Percentiles rank a stretch among this genome's conserved stretches.
Evolutionary conservation across 2,888 invertebrate genomes (phyloP).

Genomic region (Amphipoea oculea): DNA sequence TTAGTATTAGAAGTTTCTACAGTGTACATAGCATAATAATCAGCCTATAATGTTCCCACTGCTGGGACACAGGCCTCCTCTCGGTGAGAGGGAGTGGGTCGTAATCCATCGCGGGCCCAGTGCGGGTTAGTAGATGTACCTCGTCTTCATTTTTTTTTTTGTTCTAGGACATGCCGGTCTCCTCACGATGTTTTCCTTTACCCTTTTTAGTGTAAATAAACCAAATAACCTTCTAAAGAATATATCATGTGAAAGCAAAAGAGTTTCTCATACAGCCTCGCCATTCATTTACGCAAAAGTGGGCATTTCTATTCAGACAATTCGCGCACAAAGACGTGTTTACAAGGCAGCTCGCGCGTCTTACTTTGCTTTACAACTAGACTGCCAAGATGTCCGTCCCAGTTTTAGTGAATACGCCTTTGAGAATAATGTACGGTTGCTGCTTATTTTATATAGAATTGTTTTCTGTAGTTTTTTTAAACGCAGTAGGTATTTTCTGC

Average conservation of each 20-base stretch:
- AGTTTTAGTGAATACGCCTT: constrained; percentile 38
- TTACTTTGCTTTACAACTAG: constrained; percentile 42
- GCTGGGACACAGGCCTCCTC: no score
- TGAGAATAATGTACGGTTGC: constrained; percentile 7
- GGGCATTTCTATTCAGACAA: constrained; percentile 55
- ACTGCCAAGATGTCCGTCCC: constrained; percentile 44
- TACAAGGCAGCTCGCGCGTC: constrained; percentile 36
- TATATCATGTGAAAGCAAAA: constrained; percentile 26
- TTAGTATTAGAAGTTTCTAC: no score
- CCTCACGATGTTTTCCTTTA: no score
- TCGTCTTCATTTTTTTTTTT: no score
- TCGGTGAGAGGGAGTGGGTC: no score
- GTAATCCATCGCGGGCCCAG: no score
- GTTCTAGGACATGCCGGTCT: no score
- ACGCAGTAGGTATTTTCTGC: background rate
- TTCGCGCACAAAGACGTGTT: constrained; percentile 53
- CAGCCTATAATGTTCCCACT: no score
- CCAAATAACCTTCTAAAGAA: background rate
- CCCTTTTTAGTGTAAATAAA: no score
- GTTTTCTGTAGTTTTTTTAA: background rate
- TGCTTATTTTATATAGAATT: background rate
- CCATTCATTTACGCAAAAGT: constrained; percentile 53
- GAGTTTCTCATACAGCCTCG: constrained; percentile 33
- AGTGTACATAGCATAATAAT: no score
- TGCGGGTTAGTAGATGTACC: no score